phyloP scores from a whole-genome alignment of 2,113 vertebrate species.

The Smithornis capensis region DNA sequence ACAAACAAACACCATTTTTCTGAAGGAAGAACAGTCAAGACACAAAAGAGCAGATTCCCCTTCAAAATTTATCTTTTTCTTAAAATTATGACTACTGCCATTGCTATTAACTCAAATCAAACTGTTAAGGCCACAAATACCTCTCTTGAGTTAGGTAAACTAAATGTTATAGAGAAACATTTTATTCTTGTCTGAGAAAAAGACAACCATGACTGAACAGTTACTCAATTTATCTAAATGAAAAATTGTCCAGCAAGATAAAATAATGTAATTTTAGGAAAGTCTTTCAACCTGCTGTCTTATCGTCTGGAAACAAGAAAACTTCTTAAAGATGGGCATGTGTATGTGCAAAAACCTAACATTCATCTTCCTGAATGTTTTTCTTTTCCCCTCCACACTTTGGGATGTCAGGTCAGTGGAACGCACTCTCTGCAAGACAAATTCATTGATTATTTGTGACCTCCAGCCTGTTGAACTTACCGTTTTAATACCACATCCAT shows the following conservation, averaged over 20 bases:
- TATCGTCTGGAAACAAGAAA: background rate
- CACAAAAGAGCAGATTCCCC: background rate
- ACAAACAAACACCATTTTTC: background rate
- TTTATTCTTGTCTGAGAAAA: background rate
- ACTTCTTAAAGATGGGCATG: background rate
- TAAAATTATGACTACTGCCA: fast-evolving
- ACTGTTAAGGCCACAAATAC: background rate
- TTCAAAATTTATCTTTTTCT: background rate
- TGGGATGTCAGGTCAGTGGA: background rate
- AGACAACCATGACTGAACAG: background rate
- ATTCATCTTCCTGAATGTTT: background rate
- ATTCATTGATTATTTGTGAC: background rate
- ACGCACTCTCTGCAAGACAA: background rate
- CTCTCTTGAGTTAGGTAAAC: background rate
- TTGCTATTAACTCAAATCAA: background rate
- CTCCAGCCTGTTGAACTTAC: background rate
- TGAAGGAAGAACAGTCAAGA: background rate
- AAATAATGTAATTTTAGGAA: background rate
- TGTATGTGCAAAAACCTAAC: background rate
- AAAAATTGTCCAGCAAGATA: background rate
- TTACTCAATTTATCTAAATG: background rate
- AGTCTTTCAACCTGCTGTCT: background rate
- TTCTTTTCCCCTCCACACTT: background rate
- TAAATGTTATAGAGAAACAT: background rate
- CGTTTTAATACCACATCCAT: background rate